Conservation (phyloP, 2,113 vertebrate genomes). For the Eulacestoma nigropectus region DNA sequence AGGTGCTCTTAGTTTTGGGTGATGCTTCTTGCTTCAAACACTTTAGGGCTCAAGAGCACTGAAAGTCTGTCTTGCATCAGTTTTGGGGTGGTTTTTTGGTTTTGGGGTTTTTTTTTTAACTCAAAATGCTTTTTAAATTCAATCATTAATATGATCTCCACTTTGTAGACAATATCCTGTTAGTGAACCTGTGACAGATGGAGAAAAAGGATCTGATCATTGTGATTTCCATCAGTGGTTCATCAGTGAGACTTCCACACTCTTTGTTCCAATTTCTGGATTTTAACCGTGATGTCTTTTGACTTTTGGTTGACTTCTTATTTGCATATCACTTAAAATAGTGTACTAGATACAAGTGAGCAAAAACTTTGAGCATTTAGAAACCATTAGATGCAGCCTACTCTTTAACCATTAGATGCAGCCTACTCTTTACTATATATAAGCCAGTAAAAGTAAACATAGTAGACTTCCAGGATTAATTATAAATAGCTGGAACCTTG, state of each 20-base stretch:
- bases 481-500: background rate
- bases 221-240: background rate
- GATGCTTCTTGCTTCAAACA: background rate
- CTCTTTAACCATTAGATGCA: constrained; percentile 1
- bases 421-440: constrained; percentile 34
- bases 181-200: background rate
- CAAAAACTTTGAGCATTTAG: background rate
- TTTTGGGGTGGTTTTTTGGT: background rate
- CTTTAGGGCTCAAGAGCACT: background rate
- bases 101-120: background rate
- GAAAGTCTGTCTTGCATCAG: background rate
- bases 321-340: constrained; percentile 15
- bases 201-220: background rate
- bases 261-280: background rate
- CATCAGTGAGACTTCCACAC: background rate
- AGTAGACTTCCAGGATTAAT: background rate
- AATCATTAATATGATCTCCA: background rate
- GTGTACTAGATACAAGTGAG: background rate
- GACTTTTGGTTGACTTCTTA: background rate
- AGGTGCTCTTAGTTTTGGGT: background rate
- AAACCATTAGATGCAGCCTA: constrained; percentile 27
- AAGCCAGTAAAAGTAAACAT: constrained; percentile 6
- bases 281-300: background rate
- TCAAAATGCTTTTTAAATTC: background rate
- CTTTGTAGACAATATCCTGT: background rate